A percentile compares a stretch with the other conserved stretches of the same genome.
Conservation (phyloP, 2,113 vertebrate genomes). For the Ornithorhynchus anatinus region DNA sequence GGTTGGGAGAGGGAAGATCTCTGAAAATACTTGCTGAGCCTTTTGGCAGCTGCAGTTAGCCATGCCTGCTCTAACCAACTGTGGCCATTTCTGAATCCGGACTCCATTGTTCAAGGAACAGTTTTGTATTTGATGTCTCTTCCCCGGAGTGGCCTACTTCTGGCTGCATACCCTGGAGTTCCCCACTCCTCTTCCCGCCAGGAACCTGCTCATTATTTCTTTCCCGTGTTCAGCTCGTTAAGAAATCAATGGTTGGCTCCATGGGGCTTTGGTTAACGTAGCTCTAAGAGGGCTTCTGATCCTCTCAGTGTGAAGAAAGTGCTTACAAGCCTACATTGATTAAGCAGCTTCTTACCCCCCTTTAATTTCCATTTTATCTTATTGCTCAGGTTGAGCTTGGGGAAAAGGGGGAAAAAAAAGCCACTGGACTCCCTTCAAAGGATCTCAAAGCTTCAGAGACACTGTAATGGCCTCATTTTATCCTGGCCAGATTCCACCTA, state of each 20-base stretch:
- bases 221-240: constrained; percentile 10
- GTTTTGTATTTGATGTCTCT: rapidly evolving
- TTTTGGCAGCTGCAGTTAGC: background rate
- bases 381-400: too few relatives aligned
- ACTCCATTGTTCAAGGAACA: background rate
- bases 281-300: constrained; percentile 26
- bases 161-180: background rate
- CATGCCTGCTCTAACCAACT: too few relatives aligned
- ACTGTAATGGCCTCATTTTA: too few relatives aligned
- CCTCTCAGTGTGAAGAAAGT: background rate
- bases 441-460: too few relatives aligned
- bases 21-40: background rate
- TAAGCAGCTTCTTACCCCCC: constrained; percentile 20
- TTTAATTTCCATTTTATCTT: constrained; percentile 7
- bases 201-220: constrained; percentile 27
- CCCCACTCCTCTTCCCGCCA: constrained; percentile 24
- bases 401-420: too few relatives aligned
- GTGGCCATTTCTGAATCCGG: background rate
- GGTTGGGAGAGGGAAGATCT: background rate
- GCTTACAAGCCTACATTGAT: constrained; percentile 5
- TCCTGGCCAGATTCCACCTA: too few relatives aligned
- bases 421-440: too few relatives aligned
- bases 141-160: background rate
- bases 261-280: constrained; percentile 26
- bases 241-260: constrained; percentile 40